Percentiles rank a stretch among this genome's conserved stretches.
phyloP scores from a whole-genome alignment of 2,888 invertebrate genomes.

The Andrena flavipes region DNA sequence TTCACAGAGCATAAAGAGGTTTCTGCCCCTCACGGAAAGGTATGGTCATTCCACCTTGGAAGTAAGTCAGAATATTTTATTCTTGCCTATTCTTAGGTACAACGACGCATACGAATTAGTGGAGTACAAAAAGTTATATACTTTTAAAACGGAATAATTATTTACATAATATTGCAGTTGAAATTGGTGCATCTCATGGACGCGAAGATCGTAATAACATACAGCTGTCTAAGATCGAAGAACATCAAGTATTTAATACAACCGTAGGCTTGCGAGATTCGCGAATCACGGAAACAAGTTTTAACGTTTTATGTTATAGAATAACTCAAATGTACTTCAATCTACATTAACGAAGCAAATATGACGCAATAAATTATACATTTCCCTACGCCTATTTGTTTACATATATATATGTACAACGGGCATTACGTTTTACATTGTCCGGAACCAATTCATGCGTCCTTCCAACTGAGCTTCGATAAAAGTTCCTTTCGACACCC shows the following conservation, averaged over 20 bases:
- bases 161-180: constrained; percentile 52
- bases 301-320: constrained; percentile 2
- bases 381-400: constrained; percentile 7
- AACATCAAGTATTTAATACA: constrained; percentile 19
- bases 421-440: not conserved
- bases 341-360: constrained; percentile 4
- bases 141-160: constrained; percentile 53
- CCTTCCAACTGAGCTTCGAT: constrained; percentile 4
- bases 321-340: constrained; percentile 22
- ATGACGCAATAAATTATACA: constrained; percentile 38
- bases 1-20: not conserved
- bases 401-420: constrained; percentile 41
- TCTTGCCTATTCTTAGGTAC: constrained; percentile 40
- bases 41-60: not conserved
- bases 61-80: constrained; percentile 59
- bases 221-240: not conserved
- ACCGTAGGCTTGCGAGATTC: constrained; percentile 1
- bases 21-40: not conserved
- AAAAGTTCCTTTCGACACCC: not conserved
- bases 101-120: constrained; percentile 46
- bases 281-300: not conserved
- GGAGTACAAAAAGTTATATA: constrained; percentile 61
- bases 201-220: constrained; percentile 11
- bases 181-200: not conserved
- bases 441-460: not conserved